phyloP scores from a whole-genome alignment of 2,888 invertebrate genomes.

The Troides aeacus region DNA sequence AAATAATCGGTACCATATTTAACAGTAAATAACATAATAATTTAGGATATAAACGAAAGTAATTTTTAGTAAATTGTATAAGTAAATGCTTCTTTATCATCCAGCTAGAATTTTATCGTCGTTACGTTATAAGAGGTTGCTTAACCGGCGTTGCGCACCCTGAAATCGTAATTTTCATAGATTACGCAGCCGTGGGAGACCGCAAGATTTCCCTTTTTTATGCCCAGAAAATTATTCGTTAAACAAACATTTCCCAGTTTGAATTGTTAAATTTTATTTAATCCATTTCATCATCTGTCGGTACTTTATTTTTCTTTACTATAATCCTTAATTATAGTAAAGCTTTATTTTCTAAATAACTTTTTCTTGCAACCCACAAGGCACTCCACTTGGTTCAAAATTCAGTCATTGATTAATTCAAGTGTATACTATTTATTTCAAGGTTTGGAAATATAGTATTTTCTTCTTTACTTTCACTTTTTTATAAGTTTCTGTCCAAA shows the following conservation, averaged over 20 bases:
- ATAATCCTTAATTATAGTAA: no score
- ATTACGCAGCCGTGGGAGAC: constrained; percentile 10
- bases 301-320: not conserved
- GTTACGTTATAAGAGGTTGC: constrained; percentile 18
- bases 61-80: constrained; percentile 17
- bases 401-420: no score
- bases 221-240: not conserved
- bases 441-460: no score
- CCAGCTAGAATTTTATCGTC: constrained; percentile 5
- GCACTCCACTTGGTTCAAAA: no score
- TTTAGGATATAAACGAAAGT: constrained; percentile 7
- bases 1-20: no score
- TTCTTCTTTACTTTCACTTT: not conserved
- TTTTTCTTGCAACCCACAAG: no score
- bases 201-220: constrained; percentile 11
- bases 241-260: not conserved
- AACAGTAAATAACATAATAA: not conserved
- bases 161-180: constrained; percentile 27
- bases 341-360: no score
- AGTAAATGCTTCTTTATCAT: not conserved
- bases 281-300: not conserved
- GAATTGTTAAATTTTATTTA: not conserved
- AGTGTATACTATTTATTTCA: no score
- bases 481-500: not conserved
- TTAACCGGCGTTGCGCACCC: constrained; percentile 18